Evolutionary conservation across 2,888 invertebrate species (phyloP).

Genomic region (Mesochorus sp.): DNA sequence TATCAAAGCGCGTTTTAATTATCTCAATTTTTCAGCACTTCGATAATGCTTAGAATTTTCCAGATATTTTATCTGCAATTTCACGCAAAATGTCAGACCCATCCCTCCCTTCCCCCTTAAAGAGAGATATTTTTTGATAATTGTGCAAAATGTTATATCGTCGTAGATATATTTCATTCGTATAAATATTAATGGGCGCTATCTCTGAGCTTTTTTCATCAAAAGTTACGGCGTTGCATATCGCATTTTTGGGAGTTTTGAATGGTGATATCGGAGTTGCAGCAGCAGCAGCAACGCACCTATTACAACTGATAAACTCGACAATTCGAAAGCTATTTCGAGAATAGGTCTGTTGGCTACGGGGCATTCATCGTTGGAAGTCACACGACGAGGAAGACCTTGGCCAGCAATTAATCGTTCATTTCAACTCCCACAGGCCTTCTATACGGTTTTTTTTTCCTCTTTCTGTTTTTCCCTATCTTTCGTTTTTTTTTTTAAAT

Average conservation of each 20-base stretch:
- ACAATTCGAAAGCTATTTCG: conserved; percentile 56
- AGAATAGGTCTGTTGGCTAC: conserved; percentile 51
- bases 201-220: not conserved
- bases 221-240: conserved; percentile 46
- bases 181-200: not conserved
- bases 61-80: too few relatives aligned
- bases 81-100: too few relatives aligned
- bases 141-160: not conserved
- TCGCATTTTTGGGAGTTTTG: conserved; percentile 47
- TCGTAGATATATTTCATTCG: not conserved
- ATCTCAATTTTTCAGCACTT: too few relatives aligned
- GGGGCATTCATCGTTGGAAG: conserved; percentile 41
- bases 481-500: not conserved
- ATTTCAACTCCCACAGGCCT: conserved; percentile 43
- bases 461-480: not conserved
- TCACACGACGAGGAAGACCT: conserved; percentile 48
- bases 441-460: not conserved
- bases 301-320: conserved; percentile 52
- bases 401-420: conserved; percentile 54
- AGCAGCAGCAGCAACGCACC: conserved; percentile 32
- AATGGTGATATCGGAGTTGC: conserved; percentile 24
- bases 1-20: too few relatives aligned
- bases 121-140: too few relatives aligned
- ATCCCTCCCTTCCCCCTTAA: too few relatives aligned
- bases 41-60: too few relatives aligned